Percentiles rank a stretch among this genome's conserved stretches.
These are phyloP conservation scores for Sebastes oblongus DNA, from an alignment of 2,797 vertebrate genomes.

Conservation along the genomic window DNA sequence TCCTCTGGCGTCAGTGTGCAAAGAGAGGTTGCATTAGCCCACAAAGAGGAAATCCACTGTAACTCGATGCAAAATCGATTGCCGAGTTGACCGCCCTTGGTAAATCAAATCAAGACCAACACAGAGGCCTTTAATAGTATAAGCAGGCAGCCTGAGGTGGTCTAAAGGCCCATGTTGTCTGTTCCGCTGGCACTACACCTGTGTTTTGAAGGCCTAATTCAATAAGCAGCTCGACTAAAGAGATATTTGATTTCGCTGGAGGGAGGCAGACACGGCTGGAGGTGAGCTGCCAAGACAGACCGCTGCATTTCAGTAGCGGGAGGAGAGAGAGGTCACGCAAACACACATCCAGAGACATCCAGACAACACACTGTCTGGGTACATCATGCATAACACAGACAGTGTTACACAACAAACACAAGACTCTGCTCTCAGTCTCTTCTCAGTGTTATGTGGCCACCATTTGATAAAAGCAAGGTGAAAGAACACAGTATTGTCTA, in stretches of 20 bases:
- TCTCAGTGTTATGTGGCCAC: not conserved
- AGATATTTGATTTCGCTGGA: slow-evolving; percentile 62
- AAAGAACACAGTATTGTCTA: slow-evolving; percentile 29
- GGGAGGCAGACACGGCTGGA: slow-evolving; percentile 38
- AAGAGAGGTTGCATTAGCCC: slow-evolving; percentile 52
- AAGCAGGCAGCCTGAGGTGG: slow-evolving; percentile 70
- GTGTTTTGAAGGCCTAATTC: slow-evolving; percentile 75
- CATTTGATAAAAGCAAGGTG: slow-evolving; percentile 28
- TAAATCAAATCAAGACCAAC: slow-evolving; percentile 78
- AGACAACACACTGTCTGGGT: slow-evolving; percentile 17
- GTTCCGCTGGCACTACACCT: slow-evolving; percentile 68
- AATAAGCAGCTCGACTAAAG: slow-evolving; percentile 73
- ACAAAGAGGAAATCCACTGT: slow-evolving; percentile 69
- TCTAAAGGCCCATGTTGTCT: slow-evolving; percentile 73
- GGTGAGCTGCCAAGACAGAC: slow-evolving; percentile 53
- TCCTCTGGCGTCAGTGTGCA: slow-evolving; percentile 35
- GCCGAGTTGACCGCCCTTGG: slow-evolving; percentile 71
- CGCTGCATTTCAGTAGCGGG: slow-evolving; percentile 20
- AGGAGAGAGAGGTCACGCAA: slow-evolving; percentile 15
- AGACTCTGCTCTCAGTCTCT: not conserved
- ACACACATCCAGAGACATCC: slow-evolving; percentile 12
- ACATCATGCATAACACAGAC: not conserved
- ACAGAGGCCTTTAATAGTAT: slow-evolving; percentile 78
- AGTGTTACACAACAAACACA: slow-evolving; percentile 7
- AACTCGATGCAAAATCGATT: slow-evolving; percentile 78